Base-by-base conservation (phyloP, 2,888 invertebrate species). In the Dysmachus trigonus region DNA sequence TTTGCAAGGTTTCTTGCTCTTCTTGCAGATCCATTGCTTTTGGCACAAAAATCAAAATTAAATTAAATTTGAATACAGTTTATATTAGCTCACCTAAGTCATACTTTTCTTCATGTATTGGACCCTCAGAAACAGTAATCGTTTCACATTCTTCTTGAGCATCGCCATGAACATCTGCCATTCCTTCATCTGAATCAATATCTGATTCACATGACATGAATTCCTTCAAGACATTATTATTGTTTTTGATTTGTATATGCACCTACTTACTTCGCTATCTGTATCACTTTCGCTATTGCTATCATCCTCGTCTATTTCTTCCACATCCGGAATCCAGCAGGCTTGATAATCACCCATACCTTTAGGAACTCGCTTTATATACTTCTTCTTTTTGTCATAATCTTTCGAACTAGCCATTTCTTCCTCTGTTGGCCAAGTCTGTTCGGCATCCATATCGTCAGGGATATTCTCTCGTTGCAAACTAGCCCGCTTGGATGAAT, bases 341-440 rank as follows among this genome's bases (percentile, higher is more conserved):
- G 99, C 98, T 93, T 99, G 99, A 91, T 99, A 99, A 85, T 97
- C 97, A 2, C 99, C 99, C 92, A 98, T 98, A 35, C 99, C 99
- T 92, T 97, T 98, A 0, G 98, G 98, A 10, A 98, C 95, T 88
- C 93, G 94, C 90, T 96, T 96, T 22, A 98, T 95, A 6, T 95
- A 93, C 91, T 95, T 96, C n/a, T n/a, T n/a, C 88, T 93, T 94
- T 82, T 94, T 95, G 0, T 91, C 91, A 86, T 92, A 92, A 77
- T 89, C 89, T 86, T 91, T 95, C 15, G 97, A 95, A 89, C 95
- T 94, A 88, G 94, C 94, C 87, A 98, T 94, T 92, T 98, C 98
- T 90, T 98, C 97, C 88, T 96, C 96, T 18, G 98, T 98, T 0
- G 99, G 98, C 98, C 98, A 98, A 0, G 98, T 98, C 92, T 99